Conservation (phyloP, 2,797 vertebrate genomes). For the Fringilla coelebs region DNA sequence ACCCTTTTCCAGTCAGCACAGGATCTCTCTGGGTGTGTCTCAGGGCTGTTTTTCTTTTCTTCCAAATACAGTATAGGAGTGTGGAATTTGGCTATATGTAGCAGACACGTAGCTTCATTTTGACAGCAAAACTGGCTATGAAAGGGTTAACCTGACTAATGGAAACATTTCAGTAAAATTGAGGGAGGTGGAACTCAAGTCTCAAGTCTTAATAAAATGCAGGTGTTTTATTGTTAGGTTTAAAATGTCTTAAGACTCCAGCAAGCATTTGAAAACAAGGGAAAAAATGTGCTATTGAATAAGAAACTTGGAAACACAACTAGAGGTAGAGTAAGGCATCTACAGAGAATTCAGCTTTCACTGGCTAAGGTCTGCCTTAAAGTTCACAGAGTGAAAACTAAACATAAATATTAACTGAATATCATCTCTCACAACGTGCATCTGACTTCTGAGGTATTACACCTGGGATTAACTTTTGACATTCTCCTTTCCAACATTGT, state of each 20-base stretch:
- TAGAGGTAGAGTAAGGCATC: constrained; percentile 9
- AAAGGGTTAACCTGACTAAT: constrained; percentile 65
- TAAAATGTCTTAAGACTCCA: not conserved
- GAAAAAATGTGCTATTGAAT: constrained; percentile 39
- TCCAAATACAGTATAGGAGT: not conserved
- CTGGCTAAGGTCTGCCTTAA: constrained; percentile 32
- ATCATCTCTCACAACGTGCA: not conserved
- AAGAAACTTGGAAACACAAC: constrained; percentile 62
- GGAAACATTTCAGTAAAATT: constrained; percentile 44
- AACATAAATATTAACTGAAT: not conserved
- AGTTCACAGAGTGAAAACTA: not conserved
- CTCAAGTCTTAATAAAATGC: constrained; percentile 75
- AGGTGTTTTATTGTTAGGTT: constrained; percentile 72
- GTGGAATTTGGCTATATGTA: not conserved
- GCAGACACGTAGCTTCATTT: not conserved
- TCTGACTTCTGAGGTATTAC: constrained; percentile 2
- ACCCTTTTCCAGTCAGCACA: not conserved
- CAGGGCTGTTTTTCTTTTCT: not conserved
- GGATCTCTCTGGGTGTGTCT: not conserved
- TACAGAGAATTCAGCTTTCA: constrained; percentile 40
- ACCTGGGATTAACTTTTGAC: constrained; percentile 22
- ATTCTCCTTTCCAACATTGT: not conserved
- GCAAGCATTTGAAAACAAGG: constrained; percentile 55
- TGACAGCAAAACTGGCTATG: constrained; percentile 16
- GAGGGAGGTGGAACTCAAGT: constrained; percentile 31